Percentiles rank a stretch among this genome's conserved stretches.
Conservation (phyloP, 2,113 vertebrate species). For the Oriolus oriolus region DNA sequence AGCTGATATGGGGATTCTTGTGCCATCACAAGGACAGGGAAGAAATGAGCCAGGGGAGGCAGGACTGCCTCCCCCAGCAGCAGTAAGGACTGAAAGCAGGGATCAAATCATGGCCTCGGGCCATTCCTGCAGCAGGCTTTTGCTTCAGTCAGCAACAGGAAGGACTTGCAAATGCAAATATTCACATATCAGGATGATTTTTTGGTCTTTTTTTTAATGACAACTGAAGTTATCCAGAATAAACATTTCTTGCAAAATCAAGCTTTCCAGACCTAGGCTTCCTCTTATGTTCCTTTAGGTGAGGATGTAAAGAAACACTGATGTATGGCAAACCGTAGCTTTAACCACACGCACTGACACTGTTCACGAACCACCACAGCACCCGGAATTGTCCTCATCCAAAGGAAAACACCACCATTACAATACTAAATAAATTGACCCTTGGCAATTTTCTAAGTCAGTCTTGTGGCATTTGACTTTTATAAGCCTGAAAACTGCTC, state of each 20-base stretch:
- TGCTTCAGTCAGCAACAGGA: background rate
- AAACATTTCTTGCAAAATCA: background rate
- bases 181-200: background rate
- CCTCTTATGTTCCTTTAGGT: background rate
- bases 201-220: background rate
- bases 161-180: background rate
- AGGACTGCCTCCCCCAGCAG: background rate
- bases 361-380: accelerated
- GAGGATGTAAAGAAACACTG: background rate
- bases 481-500: background rate
- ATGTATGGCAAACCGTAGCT: background rate
- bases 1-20: accelerated
- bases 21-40: background rate
- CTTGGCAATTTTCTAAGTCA: background rate
- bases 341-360: background rate
- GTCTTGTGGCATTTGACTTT: slow-evolving; percentile 44
- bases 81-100: background rate
- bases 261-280: background rate
- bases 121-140: background rate
- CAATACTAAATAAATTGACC: slow-evolving; percentile 15
- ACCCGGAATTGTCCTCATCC: background rate
- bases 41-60: background rate
- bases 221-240: background rate
- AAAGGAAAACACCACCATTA: background rate
- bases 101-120: background rate